Conservation (phyloP, 2,888 invertebrate species). For the Allolobophora icterica region DNA sequence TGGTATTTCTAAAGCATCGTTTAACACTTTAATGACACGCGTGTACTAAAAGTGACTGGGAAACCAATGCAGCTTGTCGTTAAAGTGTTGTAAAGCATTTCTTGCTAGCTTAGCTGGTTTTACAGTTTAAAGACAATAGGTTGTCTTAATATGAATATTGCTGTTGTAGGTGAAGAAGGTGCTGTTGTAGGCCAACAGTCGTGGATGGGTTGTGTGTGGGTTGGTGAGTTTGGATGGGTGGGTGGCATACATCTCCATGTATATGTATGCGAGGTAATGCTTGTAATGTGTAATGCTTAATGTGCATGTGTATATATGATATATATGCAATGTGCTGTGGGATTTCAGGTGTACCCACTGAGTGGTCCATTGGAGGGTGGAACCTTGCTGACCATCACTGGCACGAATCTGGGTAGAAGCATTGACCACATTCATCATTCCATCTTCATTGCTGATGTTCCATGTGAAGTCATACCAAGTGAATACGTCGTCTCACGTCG, state of each 20-base stretch:
- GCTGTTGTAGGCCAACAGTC: too few relatives aligned
- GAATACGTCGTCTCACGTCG: conserved; percentile 38
- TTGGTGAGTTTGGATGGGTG: background rate
- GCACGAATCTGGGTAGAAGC: conserved; percentile 75
- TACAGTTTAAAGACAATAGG: background rate
- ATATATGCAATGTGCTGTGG: background rate
- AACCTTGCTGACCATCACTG: conserved; percentile 87
- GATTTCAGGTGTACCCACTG: conserved; percentile 32
- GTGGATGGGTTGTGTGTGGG: background rate
- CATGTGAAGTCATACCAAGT: conserved; percentile 31
- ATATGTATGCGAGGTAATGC: too few relatives aligned
- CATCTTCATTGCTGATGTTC: conserved; percentile 32
- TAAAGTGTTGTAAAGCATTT: too few relatives aligned
- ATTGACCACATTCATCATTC: conserved; percentile 28
- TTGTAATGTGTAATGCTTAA: too few relatives aligned
- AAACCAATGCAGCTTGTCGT: too few relatives aligned
- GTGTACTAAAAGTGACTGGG: too few relatives aligned
- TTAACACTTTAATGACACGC: too few relatives aligned
- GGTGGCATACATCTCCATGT: background rate
- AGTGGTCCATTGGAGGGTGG: conserved; percentile 92
- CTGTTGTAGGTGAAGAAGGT: too few relatives aligned
- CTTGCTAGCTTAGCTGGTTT: background rate
- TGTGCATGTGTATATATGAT: too few relatives aligned
- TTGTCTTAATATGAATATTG: background rate
- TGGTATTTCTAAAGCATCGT: background rate